Conservation (phyloP, 2,797 vertebrate species). For the Lemur catta region DNA sequence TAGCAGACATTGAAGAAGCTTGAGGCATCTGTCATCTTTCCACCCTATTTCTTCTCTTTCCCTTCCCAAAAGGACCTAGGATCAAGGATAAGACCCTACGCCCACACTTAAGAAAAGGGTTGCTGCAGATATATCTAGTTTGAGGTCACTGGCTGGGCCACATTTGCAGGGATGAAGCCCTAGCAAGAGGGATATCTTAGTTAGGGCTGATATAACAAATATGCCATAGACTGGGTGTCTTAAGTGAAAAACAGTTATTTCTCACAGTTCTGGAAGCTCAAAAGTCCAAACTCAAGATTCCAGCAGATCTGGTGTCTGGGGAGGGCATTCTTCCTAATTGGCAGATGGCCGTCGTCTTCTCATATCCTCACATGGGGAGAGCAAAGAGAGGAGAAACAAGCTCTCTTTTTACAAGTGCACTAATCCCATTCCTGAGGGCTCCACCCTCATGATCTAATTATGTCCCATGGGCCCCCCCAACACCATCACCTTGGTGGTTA, state of each 20-base stretch:
- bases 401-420: not conserved
- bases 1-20: not conserved
- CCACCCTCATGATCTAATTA: not conserved
- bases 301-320: not conserved
- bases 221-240: not conserved
- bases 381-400: not conserved
- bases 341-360: not conserved
- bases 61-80: not conserved
- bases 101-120: not conserved
- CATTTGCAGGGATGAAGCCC: not conserved
- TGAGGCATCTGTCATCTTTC: not conserved
- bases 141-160: not conserved
- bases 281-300: not conserved
- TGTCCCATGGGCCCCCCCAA: too few species aligned
- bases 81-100: not conserved
- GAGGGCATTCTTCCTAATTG: not conserved
- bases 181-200: not conserved
- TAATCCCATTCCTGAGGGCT: not conserved
- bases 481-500: not conserved
- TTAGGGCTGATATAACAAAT: not conserved
- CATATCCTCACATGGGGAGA: not conserved
- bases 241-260: not conserved
- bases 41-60: not conserved
- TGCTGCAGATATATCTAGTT: not conserved
- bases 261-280: not conserved